Percentiles rank a stretch among this genome's conserved stretches.
Conservation (phyloP, 2,797 vertebrate genomes). For the Phrynocephalus vlangalii region DNA sequence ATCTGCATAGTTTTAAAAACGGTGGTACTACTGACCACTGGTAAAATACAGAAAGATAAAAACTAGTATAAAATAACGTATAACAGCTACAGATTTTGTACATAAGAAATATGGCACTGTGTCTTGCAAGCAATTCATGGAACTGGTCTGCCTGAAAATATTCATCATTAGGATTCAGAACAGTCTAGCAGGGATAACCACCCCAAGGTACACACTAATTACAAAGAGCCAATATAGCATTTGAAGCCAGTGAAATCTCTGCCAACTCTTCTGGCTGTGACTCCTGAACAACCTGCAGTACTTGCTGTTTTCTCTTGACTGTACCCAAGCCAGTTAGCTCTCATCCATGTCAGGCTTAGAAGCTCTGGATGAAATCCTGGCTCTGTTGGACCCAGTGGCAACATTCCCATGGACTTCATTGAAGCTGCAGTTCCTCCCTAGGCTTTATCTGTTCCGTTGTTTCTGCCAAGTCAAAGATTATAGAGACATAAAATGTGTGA, state of each 20-base stretch:
- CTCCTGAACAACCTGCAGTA: neutral
- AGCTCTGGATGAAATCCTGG: slow-evolving; percentile 26
- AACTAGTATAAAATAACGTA: neutral
- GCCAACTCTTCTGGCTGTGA: neutral
- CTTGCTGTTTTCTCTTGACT: slow-evolving; percentile 21
- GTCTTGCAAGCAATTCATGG: slow-evolving; percentile 16
- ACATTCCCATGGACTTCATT: slow-evolving; percentile 40
- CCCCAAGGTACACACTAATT: slow-evolving; percentile 31
- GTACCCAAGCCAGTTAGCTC: neutral
- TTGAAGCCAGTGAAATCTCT: slow-evolving; percentile 32
- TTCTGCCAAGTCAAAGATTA: slow-evolving; percentile 42
- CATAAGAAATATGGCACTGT: neutral
- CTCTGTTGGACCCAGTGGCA: slow-evolving; percentile 26
- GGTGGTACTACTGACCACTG: neutral
- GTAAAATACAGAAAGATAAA: neutral
- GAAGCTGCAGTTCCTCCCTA: slow-evolving; percentile 30
- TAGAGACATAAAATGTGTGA: slow-evolving; percentile 41
- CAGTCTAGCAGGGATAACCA: slow-evolving; percentile 14
- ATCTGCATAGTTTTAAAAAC: neutral
- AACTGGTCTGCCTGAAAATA: neutral
- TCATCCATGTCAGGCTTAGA: slow-evolving; percentile 11
- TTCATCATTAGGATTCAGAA: slow-evolving; percentile 17
- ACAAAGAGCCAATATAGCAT: slow-evolving; percentile 22
- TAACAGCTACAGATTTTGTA: neutral
- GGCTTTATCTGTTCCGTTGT: slow-evolving; percentile 22